A percentile compares a stretch with the other conserved stretches of the same genome.
Conservation (phyloP, 1,140 invertebrate species). For the Protaetia brevitarsis region DNA sequence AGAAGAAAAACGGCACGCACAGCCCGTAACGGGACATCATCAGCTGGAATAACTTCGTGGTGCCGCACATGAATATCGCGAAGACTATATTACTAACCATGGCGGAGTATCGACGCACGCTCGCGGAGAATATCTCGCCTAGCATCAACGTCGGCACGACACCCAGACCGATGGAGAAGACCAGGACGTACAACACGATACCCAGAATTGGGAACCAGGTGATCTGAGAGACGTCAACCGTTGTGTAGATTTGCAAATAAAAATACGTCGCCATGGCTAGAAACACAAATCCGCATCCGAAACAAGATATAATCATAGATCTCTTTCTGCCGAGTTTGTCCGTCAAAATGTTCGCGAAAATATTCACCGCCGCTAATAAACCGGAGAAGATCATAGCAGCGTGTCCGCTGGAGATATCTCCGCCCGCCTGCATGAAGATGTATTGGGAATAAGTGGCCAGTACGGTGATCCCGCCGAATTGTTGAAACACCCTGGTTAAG, state of each 20-base stretch:
- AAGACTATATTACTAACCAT: constrained; percentile 16
- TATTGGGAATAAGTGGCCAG: constrained; percentile 62
- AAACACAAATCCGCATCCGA: constrained; percentile 45
- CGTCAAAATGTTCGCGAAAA: constrained; percentile 60
- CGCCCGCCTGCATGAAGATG: constrained; percentile 51
- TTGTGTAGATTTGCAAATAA: constrained; percentile 51
- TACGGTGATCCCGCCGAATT: constrained; percentile 60
- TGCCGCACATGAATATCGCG: not conserved
- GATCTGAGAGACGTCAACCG: constrained; percentile 35
- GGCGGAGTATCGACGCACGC: constrained; percentile 40
- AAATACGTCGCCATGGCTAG: constrained; percentile 58
- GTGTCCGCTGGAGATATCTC: constrained; percentile 62
- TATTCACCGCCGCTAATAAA: constrained; percentile 62
- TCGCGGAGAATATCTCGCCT: constrained; percentile 44
- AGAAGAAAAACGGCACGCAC: constrained; percentile 6
- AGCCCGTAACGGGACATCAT: constrained; percentile 5
- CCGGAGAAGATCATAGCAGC: constrained; percentile 54
- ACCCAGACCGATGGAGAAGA: constrained; percentile 39
- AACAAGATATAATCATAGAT: constrained; percentile 60
- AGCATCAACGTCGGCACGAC: constrained; percentile 41
- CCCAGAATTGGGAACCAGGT: constrained; percentile 41
- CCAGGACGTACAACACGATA: constrained; percentile 38
- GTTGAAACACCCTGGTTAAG: constrained; percentile 49
- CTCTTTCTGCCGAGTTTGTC: constrained; percentile 67
- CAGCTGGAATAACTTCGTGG: not conserved